These are phyloP conservation scores for Caenorhabditis briggsae DNA, from an alignment of 1,140 invertebrate species.

Conservation along the genomic window DNA sequence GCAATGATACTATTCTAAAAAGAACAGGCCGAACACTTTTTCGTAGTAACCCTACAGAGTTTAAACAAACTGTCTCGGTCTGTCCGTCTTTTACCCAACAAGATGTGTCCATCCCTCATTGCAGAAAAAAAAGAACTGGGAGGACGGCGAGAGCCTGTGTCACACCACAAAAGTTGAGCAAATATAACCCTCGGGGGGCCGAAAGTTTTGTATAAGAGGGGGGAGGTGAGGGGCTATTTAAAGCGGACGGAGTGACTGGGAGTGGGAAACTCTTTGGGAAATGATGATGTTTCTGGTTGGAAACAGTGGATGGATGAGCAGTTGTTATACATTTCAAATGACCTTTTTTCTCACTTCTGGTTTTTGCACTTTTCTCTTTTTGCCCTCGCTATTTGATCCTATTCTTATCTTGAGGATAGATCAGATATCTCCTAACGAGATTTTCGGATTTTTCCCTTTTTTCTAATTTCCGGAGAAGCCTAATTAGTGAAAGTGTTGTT, in stretches of 20 bases:
- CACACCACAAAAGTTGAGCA: slow-evolving; percentile 46
- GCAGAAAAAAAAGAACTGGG: background rate
- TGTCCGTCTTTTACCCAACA: background rate
- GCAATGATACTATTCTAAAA: background rate
- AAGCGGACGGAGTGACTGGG: background rate
- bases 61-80: slow-evolving; percentile 16
- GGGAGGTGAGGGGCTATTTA: slow-evolving; percentile 19
- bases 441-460: too few relatives aligned
- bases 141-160: background rate
- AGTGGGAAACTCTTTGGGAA: background rate
- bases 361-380: background rate
- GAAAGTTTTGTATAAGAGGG: slow-evolving; percentile 23
- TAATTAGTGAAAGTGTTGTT: too few relatives aligned
- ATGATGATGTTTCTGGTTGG: background rate
- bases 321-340: background rate
- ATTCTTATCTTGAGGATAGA: background rate
- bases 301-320: background rate
- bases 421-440: too few relatives aligned
- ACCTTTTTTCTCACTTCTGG: too few relatives aligned
- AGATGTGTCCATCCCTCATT: background rate
- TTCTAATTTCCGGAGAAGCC: too few relatives aligned
- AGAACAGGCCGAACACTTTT: slow-evolving; percentile 42
- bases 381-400: background rate
- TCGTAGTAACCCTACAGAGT: background rate
- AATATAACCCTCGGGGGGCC: background rate